A percentile compares a stretch with the other conserved stretches of the same genome.
Conservation (phyloP, 92 coral and sea anemone genomes). For the Epizoanthus stellaris region DNA sequence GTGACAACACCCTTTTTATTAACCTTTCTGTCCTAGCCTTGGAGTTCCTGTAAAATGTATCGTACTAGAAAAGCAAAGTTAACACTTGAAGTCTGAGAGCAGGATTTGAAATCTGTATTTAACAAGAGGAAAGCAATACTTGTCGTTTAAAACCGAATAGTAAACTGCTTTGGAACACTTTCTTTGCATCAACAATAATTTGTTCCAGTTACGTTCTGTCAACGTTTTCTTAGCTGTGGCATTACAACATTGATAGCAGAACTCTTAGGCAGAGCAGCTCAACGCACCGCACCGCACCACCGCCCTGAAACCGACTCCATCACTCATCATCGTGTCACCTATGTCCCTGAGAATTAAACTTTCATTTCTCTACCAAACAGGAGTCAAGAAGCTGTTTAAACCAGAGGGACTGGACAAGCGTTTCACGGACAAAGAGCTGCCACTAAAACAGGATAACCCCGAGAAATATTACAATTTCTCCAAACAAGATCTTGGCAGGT, state of each 20-base stretch:
- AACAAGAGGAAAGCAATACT: not conserved
- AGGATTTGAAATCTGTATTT: too few species aligned
- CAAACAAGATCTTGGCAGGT: slow-evolving; percentile 92
- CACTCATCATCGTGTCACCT: not conserved
- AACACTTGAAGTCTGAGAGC: not conserved
- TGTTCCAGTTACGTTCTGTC: not conserved
- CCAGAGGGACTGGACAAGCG: slow-evolving; percentile 70
- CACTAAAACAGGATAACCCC: slow-evolving; percentile 77
- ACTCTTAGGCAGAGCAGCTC: not conserved
- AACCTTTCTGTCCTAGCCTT: too few species aligned
- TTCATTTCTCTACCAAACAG: slow-evolving; percentile 15
- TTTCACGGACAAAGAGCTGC: slow-evolving; percentile 59
- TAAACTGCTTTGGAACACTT: not conserved
- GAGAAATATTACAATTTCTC: slow-evolving; percentile 74
- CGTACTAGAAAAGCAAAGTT: not conserved
- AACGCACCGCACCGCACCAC: not conserved
- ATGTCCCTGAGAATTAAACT: not conserved
- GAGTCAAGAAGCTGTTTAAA: slow-evolving; percentile 41
- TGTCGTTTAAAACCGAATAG: not conserved
- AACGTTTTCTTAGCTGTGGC: not conserved
- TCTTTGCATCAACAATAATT: too few species aligned
- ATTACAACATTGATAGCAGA: not conserved
- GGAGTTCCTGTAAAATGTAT: not conserved
- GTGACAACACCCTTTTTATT: not conserved
- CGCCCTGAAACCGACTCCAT: not conserved